Percentiles rank a stretch among this genome's conserved stretches.
Evolutionary conservation across 1,140 invertebrate species (phyloP).

Genomic region (Saccostrea cuccullata): DNA sequence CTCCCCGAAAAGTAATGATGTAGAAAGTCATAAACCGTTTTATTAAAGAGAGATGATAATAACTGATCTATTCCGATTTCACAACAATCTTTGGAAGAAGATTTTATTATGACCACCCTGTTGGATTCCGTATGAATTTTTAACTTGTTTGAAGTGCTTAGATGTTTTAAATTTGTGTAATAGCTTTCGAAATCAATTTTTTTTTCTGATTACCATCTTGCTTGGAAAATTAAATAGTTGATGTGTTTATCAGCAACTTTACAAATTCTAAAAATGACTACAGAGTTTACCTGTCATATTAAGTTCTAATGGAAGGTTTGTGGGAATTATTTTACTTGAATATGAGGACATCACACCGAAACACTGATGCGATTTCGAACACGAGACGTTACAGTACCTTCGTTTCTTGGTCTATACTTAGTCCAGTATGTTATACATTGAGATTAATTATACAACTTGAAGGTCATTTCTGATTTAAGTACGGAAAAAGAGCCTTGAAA

Average conservation of each 20-base stretch:
- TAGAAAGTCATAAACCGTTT: conserved; percentile 24
- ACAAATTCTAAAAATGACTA: neutral
- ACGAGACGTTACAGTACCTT: neutral
- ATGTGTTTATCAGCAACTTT: neutral
- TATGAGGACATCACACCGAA: neutral
- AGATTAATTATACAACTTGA: neutral
- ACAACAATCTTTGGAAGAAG: neutral
- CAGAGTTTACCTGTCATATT: neutral
- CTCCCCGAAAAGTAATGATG: conserved; percentile 16
- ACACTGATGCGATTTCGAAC: neutral
- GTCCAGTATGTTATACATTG: neutral
- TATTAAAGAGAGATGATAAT: conserved; percentile 10
- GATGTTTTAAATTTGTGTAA: neutral
- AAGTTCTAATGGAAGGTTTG: neutral
- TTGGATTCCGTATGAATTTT: neutral
- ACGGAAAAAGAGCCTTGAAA: neutral
- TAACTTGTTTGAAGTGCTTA: neutral
- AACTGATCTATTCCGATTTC: conserved; percentile 22
- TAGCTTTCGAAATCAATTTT: conserved; percentile 11
- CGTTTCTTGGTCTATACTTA: neutral
- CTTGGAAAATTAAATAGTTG: neutral
- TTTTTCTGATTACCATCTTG: conserved; percentile 14
- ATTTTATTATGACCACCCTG: conserved; percentile 6
- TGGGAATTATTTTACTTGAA: neutral
- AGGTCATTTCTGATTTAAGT: conserved; percentile 25